These are phyloP conservation scores for Acipenser transmontanus DNA, from an alignment of 2,797 vertebrate genomes.

Conservation along the genomic window DNA sequence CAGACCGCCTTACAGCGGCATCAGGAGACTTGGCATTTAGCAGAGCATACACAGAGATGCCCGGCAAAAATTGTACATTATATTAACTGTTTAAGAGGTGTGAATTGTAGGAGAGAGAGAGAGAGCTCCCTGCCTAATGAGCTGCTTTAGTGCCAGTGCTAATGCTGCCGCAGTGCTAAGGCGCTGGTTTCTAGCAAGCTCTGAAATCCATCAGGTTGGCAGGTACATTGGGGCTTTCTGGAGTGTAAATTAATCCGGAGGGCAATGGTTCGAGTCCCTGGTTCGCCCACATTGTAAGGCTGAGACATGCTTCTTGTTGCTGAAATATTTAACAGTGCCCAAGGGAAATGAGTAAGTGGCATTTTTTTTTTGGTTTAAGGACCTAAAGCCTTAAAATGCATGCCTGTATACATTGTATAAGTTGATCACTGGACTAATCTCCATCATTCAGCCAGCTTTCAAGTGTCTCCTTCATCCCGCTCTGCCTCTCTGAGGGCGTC, in stretches of 20 bases:
- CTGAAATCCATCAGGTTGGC: conserved; percentile 33
- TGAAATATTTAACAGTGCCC: conserved; percentile 17
- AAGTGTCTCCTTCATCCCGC: too few relatives aligned
- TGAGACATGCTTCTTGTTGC: conserved; percentile 14
- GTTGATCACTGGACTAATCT: too few relatives aligned
- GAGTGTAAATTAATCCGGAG: conserved; percentile 37
- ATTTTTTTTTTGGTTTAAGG: conserved; percentile 1
- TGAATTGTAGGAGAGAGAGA: conserved; percentile 6
- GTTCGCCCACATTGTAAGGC: conserved; percentile 23
- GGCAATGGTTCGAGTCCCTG: conserved; percentile 13
- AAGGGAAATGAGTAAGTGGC: conserved; percentile 11
- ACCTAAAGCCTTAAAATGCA: background rate
- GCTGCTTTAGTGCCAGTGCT: conserved; percentile 21
- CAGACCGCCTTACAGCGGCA: background rate
- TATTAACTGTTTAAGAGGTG: conserved; percentile 19
- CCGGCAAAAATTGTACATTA: conserved; percentile 17
- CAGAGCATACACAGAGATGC: background rate
- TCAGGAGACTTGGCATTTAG: background rate
- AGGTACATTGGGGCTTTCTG: conserved; percentile 23
- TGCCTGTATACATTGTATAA: background rate
- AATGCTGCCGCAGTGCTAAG: conserved; percentile 4
- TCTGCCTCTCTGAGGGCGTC: too few relatives aligned
- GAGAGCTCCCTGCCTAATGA: conserved; percentile 19
- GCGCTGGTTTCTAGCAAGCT: conserved; percentile 24
- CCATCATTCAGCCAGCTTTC: too few relatives aligned